phyloP scores from a whole-genome alignment of 2,888 invertebrate species.

The Antheraea assamensis region DNA sequence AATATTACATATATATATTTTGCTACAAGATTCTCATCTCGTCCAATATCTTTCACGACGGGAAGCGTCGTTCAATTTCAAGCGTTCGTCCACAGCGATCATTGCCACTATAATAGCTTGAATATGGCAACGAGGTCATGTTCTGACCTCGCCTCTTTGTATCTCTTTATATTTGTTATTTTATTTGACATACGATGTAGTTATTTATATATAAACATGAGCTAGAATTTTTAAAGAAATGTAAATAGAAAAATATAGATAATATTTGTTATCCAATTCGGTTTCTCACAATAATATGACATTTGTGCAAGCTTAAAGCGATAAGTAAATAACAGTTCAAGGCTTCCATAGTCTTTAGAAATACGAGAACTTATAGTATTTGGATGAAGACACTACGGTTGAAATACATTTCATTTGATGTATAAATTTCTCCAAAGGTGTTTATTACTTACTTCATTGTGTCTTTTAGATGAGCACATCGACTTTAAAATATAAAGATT shows the following conservation, averaged over 20 bases:
- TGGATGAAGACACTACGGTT: too few relatives aligned
- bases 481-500: too few relatives aligned
- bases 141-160: background rate
- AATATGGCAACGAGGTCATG: slow-evolving; percentile 18
- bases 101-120: slow-evolving; percentile 25
- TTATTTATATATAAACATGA: background rate
- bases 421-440: too few relatives aligned
- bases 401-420: too few relatives aligned
- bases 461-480: too few relatives aligned
- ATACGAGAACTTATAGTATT: too few relatives aligned
- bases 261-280: too few relatives aligned
- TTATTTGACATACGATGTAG: background rate
- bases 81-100: slow-evolving; percentile 29
- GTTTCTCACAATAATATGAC: background rate
- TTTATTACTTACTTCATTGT: too few relatives aligned
- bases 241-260: background rate
- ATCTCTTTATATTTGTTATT: slow-evolving; percentile 6
- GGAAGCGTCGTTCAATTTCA: slow-evolving; percentile 47
- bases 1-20: background rate
- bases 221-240: background rate
- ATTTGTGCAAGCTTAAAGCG: background rate
- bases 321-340: background rate
- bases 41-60: slow-evolving; percentile 39
- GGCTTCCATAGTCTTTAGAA: too few relatives aligned
- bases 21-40: slow-evolving; percentile 18